Conservation (phyloP, 2,888 invertebrate genomes). For the Anthrax anthrax region DNA sequence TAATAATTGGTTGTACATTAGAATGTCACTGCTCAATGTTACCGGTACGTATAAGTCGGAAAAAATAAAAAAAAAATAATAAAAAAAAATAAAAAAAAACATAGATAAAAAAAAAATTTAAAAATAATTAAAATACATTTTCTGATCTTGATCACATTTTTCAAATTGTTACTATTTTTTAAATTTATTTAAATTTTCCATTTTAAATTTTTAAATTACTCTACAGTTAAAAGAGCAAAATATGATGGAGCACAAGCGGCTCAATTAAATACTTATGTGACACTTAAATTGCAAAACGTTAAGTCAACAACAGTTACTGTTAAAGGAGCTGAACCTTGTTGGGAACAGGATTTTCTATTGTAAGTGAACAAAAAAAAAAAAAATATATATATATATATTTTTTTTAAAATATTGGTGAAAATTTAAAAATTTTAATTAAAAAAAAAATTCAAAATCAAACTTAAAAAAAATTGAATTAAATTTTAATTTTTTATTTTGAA, state of each 20-base stretch:
- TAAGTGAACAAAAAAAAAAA: constrained; percentile 46
- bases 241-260: constrained; percentile 72
- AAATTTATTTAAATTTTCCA: too few species aligned
- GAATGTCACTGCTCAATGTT: constrained; percentile 15
- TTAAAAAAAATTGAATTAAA: too few species aligned
- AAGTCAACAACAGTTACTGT: constrained; percentile 95
- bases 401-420: too few species aligned
- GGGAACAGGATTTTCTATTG: constrained; percentile 99
- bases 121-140: background rate
- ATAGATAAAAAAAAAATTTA: background rate
- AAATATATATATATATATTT: too few species aligned
- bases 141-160: too few species aligned
- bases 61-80: background rate
- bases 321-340: constrained; percentile 88
- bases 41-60: constrained; percentile 10
- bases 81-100: background rate
- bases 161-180: background rate
- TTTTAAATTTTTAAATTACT: background rate
- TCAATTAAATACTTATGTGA: constrained; percentile 93
- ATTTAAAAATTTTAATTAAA: too few species aligned
- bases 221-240: constrained; percentile 74
- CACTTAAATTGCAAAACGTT: constrained; percentile 92
- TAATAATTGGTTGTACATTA: background rate
- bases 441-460: too few species aligned
- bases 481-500: too few species aligned